Base-by-base conservation (phyloP, 2,797 vertebrate genomes). In the Fundulus diaphanus region DNA sequence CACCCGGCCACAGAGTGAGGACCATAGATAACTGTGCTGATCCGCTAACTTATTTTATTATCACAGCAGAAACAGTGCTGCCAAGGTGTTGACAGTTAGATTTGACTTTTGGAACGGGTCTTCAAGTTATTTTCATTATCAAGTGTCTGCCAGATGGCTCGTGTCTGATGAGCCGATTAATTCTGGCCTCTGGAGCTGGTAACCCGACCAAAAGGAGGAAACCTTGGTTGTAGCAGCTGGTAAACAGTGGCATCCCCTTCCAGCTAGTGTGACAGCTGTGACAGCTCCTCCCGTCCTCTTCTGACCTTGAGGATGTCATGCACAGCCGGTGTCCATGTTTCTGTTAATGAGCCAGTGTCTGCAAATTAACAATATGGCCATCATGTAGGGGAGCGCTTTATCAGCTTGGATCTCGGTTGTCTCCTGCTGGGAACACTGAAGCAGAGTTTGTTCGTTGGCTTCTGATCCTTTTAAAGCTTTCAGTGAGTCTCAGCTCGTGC, bases 91-190 rank as follows among this genome's bases (percentile, higher is more conserved):
- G 72, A 65, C 42, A 79, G 72, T 86, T 78, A 84, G 70, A 85
- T 80, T 77, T 87, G 82, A 72, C 82, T 88, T 88, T 78, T 76
- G 33, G 73, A 85, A 77, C 75, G 83, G 74, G 78, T 82, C 75
- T 54, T 65, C 68, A 87, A 79, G 48, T 82, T 73, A 24, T 75
- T 80, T 89, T 85, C 88, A 88, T 93, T 82, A 88, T 90, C 87
- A 80, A 89, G 29, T 54, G 49, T 70, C 80, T 88, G 86, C 84
- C 89, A 89, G 86, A 85, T 89, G 84, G 80, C 52, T 69, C 56
- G 61, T 3, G 40, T 73, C 83, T 86, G 72, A 87, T 83, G 70
- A 76, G 82, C 63, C 84, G 81, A 87, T 90, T 90, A 82, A 88
- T 79, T 86, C 72, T 82, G 82, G 57, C 74, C 70, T 85, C 73